phyloP scores from a whole-genome alignment of 2,113 vertebrate genomes.

The Pandion haliaetus region DNA sequence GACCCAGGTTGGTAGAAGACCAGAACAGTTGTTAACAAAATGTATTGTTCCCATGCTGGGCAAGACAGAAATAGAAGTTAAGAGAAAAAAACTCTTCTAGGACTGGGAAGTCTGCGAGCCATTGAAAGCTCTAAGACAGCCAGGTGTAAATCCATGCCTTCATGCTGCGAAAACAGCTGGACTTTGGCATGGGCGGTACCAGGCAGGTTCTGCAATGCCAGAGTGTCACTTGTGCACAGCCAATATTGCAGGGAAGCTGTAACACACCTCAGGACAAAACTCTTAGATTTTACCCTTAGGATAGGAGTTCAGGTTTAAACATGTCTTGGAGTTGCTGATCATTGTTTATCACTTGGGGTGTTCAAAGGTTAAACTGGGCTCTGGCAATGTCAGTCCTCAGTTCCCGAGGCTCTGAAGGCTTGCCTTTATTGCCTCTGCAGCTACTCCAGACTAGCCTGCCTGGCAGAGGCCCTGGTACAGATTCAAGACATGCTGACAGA shows the following conservation, averaged over 20 bases:
- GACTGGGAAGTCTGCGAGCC: neutral
- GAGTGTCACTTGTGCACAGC: fast-evolving
- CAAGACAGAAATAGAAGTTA: neutral
- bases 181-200: neutral
- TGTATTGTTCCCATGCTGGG: neutral
- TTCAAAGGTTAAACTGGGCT: neutral
- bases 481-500: neutral
- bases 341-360: fast-evolving
- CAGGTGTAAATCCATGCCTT: neutral
- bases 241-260: neutral
- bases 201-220: neutral
- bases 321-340: fast-evolving
- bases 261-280: neutral
- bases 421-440: neutral
- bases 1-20: neutral
- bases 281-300: neutral
- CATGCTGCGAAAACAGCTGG: fast-evolving
- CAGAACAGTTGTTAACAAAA: neutral
- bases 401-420: neutral
- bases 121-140: neutral
- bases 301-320: neutral
- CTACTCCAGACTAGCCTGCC: neutral
- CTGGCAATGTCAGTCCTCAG: neutral
- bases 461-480: neutral
- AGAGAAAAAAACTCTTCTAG: neutral